phyloP scores from a whole-genome alignment of 1,140 invertebrate species.

The Monomorium pharaonis region DNA sequence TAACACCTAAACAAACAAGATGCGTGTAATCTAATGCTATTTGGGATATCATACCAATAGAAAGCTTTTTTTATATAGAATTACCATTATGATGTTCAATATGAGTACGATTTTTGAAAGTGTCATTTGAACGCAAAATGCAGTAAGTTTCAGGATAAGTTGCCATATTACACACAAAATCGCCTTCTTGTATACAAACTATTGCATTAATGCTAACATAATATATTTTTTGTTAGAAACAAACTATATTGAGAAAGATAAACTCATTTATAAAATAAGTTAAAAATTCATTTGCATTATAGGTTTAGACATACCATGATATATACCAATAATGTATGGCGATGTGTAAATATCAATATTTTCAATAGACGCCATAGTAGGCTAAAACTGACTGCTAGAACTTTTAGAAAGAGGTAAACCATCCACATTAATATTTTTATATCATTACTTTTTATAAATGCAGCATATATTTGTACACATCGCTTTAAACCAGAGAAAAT shows the following conservation, averaged over 20 bases:
- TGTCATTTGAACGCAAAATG: no score
- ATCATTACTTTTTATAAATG: background rate
- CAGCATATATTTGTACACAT: background rate
- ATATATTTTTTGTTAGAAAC: background rate
- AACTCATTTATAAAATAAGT: background rate
- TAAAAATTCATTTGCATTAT: background rate
- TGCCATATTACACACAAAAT: no score
- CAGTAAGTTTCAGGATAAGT: no score
- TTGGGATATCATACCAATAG: background rate
- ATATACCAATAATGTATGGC: background rate
- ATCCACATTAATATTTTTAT: slow-evolving; percentile 1
- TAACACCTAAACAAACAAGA: background rate
- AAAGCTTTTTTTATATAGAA: no score
- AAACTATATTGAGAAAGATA: background rate
- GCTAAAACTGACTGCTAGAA: background rate
- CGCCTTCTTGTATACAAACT: background rate
- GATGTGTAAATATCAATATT: background rate
- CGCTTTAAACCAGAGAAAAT: background rate
- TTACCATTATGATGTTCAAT: no score
- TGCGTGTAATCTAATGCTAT: background rate
- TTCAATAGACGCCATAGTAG: background rate
- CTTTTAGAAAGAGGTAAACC: background rate
- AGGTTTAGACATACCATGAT: background rate
- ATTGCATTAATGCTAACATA: background rate
- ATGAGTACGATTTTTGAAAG: no score